A percentile compares a stretch with the other conserved stretches of the same genome.
Evolutionary conservation across 2,113 vertebrate genomes (phyloP).

Genomic region (Tragelaphus scriptus): DNA sequence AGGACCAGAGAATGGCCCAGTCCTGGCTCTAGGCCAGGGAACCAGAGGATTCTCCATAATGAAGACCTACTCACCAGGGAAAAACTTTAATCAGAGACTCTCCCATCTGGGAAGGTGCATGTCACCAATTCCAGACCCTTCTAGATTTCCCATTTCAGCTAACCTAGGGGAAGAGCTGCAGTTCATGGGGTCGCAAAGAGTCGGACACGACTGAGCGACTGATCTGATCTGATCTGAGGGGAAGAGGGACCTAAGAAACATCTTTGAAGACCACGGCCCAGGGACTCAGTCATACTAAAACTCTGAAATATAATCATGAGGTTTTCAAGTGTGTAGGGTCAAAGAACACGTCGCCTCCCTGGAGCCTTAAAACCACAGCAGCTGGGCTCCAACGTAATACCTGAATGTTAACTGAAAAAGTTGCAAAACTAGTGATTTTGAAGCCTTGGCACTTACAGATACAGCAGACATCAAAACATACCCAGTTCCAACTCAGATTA

Average conservation of each 20-base stretch:
- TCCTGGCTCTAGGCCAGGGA: not conserved
- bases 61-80: not conserved
- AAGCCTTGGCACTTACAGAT: not conserved
- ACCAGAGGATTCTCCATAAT: not conserved
- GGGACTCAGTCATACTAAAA: not conserved
- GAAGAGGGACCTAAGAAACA: not conserved
- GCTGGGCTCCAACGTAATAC: rapidly evolving
- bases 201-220: no score
- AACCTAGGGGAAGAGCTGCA: no score
- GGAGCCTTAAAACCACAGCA: not conserved
- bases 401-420: not conserved
- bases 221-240: no score
- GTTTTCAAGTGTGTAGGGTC: not conserved
- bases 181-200: no score
- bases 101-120: not conserved
- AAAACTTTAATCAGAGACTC: not conserved
- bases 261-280: no score
- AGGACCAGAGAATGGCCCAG: no score
- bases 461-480: no score
- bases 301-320: not conserved
- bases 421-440: not conserved
- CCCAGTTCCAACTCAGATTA: no score
- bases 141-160: not conserved
- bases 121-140: no score
- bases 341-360: not conserved